Evolutionary conservation across 2,113 vertebrate genomes (phyloP).

Genomic region (Pitta sordida): DNA sequence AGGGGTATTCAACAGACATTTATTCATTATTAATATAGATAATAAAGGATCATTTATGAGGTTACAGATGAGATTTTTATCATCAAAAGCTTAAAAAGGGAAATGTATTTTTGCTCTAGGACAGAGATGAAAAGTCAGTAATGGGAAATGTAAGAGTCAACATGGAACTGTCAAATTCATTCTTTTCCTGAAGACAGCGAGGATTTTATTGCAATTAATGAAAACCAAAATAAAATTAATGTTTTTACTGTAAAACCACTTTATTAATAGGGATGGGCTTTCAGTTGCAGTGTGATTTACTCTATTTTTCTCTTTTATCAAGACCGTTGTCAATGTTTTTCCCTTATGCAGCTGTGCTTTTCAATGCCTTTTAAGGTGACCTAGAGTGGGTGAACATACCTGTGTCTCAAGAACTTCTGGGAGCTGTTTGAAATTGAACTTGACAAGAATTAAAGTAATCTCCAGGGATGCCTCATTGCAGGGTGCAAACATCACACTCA

Average conservation of each 20-base stretch:
- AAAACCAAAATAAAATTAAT: slow-evolving; percentile 72
- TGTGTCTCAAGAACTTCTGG: background rate
- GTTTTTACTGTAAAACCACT: slow-evolving; percentile 44
- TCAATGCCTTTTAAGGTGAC: background rate
- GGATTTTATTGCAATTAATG: slow-evolving; percentile 62
- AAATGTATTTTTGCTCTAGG: slow-evolving; percentile 81
- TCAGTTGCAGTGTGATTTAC: background rate
- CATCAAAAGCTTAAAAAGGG: slow-evolving; percentile 82
- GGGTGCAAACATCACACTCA: accelerated
- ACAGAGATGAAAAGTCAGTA: slow-evolving; percentile 68
- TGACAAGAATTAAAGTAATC: background rate
- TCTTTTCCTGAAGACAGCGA: slow-evolving; percentile 54
- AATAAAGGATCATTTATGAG: slow-evolving; percentile 86
- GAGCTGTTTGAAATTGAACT: background rate
- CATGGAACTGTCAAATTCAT: slow-evolving; percentile 66
- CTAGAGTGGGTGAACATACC: background rate
- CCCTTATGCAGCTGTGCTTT: background rate
- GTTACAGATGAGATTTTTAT: slow-evolving; percentile 85
- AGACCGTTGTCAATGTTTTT: background rate
- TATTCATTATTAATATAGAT: slow-evolving; percentile 88
- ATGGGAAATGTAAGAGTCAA: slow-evolving; percentile 68
- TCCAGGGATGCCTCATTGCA: background rate
- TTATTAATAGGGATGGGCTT: slow-evolving; percentile 20
- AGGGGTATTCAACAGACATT: slow-evolving; percentile 81
- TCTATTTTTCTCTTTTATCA: slow-evolving; percentile 33